A percentile compares a stretch with the other conserved stretches of the same genome.
Conservation (phyloP, 2,113 vertebrate species). For the Mesembrinibis cayennensis region DNA sequence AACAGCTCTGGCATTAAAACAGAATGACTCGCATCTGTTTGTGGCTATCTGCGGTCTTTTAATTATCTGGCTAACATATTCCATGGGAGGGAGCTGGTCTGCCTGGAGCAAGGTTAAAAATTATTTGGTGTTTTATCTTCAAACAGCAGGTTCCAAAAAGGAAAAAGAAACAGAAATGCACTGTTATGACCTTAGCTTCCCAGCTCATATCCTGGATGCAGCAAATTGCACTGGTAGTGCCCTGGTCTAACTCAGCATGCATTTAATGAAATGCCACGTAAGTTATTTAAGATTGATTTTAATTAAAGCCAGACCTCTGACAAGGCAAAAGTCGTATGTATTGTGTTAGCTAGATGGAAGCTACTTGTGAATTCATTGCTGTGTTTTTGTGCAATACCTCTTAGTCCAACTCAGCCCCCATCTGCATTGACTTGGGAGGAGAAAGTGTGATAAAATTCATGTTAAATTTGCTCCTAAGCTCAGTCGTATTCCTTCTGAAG, state of each 20-base stretch:
- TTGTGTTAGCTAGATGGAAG: not conserved
- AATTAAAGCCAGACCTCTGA: slow-evolving; percentile 33
- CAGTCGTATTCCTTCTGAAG: not conserved
- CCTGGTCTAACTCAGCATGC: not conserved
- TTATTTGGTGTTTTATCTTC: not conserved
- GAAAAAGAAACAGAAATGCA: not conserved
- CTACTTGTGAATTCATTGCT: not conserved
- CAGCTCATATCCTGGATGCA: not conserved
- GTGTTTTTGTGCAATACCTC: not conserved
- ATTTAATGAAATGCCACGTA: slow-evolving; percentile 14
- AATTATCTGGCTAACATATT: slow-evolving; percentile 18
- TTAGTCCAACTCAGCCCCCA: not conserved
- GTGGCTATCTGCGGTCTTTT: slow-evolving; percentile 27
- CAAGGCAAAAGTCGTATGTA: not conserved
- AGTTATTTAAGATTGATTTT: slow-evolving; percentile 45
- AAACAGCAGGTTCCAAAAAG: not conserved
- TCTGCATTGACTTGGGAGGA: not conserved
- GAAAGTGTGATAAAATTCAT: not conserved
- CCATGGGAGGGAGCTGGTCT: not conserved
- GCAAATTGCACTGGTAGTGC: not conserved
- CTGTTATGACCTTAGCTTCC: not conserved
- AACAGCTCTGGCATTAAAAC: not conserved
- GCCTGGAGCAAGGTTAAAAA: slow-evolving; percentile 10
- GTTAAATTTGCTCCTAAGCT: not conserved
- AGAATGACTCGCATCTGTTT: slow-evolving; percentile 8